Base-by-base conservation (phyloP, 2,797 vertebrate genomes). In the Poeciliopsis gracilis region DNA sequence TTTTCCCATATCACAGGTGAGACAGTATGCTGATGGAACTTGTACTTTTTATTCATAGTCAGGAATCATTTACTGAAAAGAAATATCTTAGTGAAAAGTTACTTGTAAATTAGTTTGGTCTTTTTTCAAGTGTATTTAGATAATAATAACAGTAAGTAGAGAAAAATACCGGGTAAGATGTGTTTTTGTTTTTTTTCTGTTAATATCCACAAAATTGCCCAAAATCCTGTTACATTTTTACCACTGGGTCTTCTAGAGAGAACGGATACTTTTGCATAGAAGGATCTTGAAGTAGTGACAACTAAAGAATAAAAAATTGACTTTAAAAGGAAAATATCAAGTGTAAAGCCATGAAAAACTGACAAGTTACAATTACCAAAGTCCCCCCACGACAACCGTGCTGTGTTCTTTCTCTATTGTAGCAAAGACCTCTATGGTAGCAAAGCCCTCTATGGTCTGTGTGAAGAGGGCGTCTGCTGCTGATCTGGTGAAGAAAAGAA, bases 341-440 rank as follows among this genome's bases (percentile, higher is more conserved):
- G 84, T 87, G 79, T 69, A 89, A 91, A 93, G 93, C 92, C 95
- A 93, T 91, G 93, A 90, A 89, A 88, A 91, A 91, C 91, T 94
- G 92, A 93, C 93, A 91, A 94, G 91, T 93, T 89, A 92, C 93
- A 95, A 93, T 94, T 94, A 94, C 92, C 91, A 85, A 83, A 51
- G 66, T 23, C 87, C 9, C 93, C 92, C 77, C 88, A 55, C 84
- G 8, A 51, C 89, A 84, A 83, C 82, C 20, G 87, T 90, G 93
- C 93, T 91, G 89, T 89, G 92, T 86, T 88, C 90, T 94, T 94
- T 92, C 94, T 90, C 91, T 90, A 89, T 89, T 82, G 78, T 87
- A 82, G 86, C 66, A 76, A 75, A 78, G 76, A 83, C 84, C 75
- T 81, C 91, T 93, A 93, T 94, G 91, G 87, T 87, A 82, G 86